A percentile compares a stretch with the other conserved stretches of the same genome.
Conservation (phyloP, 92 coral and sea anemone genomes). For the Metridium senile region DNA sequence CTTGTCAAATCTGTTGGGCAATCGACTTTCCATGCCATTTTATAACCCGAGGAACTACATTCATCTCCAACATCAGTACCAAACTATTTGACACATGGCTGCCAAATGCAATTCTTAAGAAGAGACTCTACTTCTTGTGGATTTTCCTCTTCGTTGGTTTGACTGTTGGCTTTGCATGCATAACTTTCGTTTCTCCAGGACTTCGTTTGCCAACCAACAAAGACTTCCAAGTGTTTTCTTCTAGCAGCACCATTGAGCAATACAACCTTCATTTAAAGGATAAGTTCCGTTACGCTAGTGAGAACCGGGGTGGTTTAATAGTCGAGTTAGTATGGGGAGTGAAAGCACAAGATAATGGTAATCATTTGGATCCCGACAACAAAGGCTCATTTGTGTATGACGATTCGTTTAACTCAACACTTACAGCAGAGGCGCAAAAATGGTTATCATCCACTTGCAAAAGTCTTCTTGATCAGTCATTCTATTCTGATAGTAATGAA, state of each 20-base stretch:
- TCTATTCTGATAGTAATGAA: constrained; percentile 32
- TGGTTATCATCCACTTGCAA: constrained; percentile 70
- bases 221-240: constrained; percentile 86
- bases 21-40: constrained; percentile 78
- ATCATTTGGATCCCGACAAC: constrained; percentile 75
- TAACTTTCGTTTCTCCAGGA: constrained; percentile 69
- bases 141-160: constrained; percentile 64
- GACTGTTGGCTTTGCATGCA: constrained; percentile 83
- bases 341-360: constrained; percentile 83
- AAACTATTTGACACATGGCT: constrained; percentile 74
- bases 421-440: constrained; percentile 61
- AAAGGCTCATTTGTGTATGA: constrained; percentile 76
- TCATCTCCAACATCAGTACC: constrained; percentile 39
- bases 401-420: constrained; percentile 50
- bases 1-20: constrained; percentile 16
- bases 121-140: constrained; percentile 65
- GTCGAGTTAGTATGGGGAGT: constrained; percentile 73
- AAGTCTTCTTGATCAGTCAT: constrained; percentile 51
- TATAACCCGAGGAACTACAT: constrained; percentile 32
- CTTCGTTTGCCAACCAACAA: constrained; percentile 66
- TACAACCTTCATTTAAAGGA: constrained; percentile 73
- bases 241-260: constrained; percentile 83
- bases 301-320: constrained; percentile 23
- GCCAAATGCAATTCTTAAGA: constrained; percentile 69
- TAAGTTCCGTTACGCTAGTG: constrained; percentile 63